Percentiles rank a stretch among this genome's conserved stretches.
Evolutionary conservation across 2,113 vertebrate genomes (phyloP).

Genomic region (Psettodes erumei): DNA sequence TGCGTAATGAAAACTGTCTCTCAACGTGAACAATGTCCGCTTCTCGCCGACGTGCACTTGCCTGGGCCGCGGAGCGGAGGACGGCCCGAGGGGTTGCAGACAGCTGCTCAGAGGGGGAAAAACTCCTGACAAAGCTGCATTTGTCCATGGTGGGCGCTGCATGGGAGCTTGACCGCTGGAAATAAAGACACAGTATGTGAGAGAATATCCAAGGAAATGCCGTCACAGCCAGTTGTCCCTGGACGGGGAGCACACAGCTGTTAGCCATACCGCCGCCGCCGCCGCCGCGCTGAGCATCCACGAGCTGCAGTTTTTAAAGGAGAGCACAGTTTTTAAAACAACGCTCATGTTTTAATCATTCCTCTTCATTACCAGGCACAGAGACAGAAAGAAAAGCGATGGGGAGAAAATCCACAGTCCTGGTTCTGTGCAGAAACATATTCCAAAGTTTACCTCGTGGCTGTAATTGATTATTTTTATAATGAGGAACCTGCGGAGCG

Average conservation of each 20-base stretch:
- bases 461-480: too few relatives aligned
- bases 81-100: slow-evolving; percentile 66
- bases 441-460: background rate
- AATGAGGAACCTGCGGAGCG: background rate
- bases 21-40: slow-evolving; percentile 33
- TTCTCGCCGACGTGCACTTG: slow-evolving; percentile 58
- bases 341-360: background rate
- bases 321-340: background rate
- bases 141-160: slow-evolving; percentile 73
- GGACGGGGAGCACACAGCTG: slow-evolving; percentile 70
- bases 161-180: slow-evolving; percentile 74
- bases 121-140: slow-evolving; percentile 79
- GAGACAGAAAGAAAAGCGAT: too few relatives aligned
- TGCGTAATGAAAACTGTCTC: slow-evolving; percentile 57
- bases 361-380: too few relatives aligned
- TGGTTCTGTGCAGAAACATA: too few relatives aligned
- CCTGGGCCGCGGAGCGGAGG: slow-evolving; percentile 53
- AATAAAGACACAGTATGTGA: slow-evolving; percentile 79
- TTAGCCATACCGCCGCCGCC: slow-evolving; percentile 48
- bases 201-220: slow-evolving; percentile 75
- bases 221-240: slow-evolving; percentile 69
- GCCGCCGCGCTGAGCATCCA: slow-evolving; percentile 51
- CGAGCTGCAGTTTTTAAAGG: slow-evolving; percentile 29
- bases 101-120: slow-evolving; percentile 73
- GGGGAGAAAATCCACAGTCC: too few relatives aligned